Evolutionary conservation across 2,888 invertebrate species (phyloP).

Genomic region (Arctia plantaginis): DNA sequence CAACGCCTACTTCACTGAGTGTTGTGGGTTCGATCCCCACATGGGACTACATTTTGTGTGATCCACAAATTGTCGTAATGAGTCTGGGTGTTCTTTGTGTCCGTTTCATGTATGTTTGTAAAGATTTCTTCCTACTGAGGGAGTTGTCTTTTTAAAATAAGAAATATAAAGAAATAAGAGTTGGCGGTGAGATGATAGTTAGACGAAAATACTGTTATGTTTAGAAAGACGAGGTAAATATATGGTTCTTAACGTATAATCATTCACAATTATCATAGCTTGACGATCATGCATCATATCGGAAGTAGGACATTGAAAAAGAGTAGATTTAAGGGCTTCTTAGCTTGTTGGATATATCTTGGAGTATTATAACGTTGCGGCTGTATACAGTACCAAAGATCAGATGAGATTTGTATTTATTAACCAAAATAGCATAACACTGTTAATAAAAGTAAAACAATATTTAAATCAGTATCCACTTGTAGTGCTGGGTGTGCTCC

Average conservation of each 20-base stretch:
- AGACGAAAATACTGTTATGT: neutral
- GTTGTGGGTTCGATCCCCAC: no score
- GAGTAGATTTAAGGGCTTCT: neutral
- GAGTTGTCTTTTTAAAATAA: no score
- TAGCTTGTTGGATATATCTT: no score
- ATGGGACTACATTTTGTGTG: no score
- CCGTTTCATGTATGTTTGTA: no score
- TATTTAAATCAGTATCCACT: neutral
- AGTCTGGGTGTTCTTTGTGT: no score
- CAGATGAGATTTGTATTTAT: neutral
- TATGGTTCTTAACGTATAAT: neutral
- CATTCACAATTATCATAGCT: neutral
- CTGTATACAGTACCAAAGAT: neutral
- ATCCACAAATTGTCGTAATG: no score
- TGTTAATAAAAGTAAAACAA: neutral
- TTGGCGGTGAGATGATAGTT: no score
- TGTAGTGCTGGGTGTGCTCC: constrained; percentile 31
- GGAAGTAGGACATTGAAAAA: neutral
- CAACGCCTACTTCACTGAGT: no score
- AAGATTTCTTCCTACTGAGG: no score
- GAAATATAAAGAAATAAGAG: no score
- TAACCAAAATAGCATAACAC: neutral
- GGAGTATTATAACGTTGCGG: neutral
- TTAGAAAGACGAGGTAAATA: neutral
- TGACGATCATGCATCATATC: neutral